Evolutionary conservation across 1,140 invertebrate genomes (phyloP), one percentile per base, ranked within the genome.

Genomic region (Dreissena polymorpha): DNA sequence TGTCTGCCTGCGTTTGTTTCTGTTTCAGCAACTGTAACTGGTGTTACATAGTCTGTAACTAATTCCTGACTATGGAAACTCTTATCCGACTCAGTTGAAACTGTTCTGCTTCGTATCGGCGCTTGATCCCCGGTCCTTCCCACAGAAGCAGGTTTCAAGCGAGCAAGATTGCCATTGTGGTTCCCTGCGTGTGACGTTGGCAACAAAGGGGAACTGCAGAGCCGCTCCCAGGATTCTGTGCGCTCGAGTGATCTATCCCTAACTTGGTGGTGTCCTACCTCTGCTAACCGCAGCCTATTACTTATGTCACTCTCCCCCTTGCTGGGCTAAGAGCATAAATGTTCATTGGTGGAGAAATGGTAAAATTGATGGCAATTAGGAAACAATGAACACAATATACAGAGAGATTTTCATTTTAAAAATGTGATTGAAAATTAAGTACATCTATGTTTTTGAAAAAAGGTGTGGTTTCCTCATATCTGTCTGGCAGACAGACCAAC

Each of bases 201-300:
- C 71, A 68, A 72, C 50, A 63, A 60, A 10, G 65, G 18, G 18
- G 79, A 71, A 63, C 79, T 82, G 27, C 60, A 64, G 27, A 67
- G 71, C 73, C 79, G 79, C 71, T 82, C 79, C 60, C 18, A 60
- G 53, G 79, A 82, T 25, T 70, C 69, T 70, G 71, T 71, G 57
- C 79, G 70, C 74, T 82, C 79, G 67, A 82, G 63, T 49, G 79
- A 64, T 21, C 71, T 73, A 70, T 74, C 55, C 29, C 71, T 70
- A 82, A 67, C 63, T 55, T 69, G 13, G 29, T 72, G 55, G 25
- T 74, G 79, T 50, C 79, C 79, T 55, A 82, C 72, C 27, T 82
- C 79, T 13, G 79, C 79, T 21, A 82, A 70, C 65, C 69, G 71
- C 13, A 82, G 79, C 21, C 79, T 69, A 57, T 74, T 73, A 68